Conservation (phyloP, 1,140 invertebrate species). For the Pararge aegeria region DNA sequence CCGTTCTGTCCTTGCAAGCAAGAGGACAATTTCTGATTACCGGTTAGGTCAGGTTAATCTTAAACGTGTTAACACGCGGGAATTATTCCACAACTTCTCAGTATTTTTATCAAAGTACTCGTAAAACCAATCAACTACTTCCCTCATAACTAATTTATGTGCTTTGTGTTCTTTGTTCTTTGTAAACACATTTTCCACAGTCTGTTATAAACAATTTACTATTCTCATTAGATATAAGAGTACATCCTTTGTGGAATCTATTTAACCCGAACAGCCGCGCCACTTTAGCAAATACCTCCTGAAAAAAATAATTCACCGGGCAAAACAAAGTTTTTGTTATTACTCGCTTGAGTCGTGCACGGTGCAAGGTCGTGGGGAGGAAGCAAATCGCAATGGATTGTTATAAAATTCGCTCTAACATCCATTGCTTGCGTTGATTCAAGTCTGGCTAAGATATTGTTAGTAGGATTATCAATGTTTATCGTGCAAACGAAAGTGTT, state of each 20-base stretch:
- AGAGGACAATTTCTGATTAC: too few species aligned
- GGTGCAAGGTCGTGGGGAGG: slow-evolving; percentile 29
- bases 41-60: too few species aligned
- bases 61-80: too few species aligned
- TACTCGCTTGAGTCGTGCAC: slow-evolving; percentile 30
- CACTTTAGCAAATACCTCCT: slow-evolving; percentile 28
- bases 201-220: slow-evolving; percentile 22
- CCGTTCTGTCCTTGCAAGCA: not conserved
- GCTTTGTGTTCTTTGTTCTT: slow-evolving; percentile 7
- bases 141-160: slow-evolving; percentile 1
- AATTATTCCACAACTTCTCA: too few species aligned
- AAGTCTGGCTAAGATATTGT: not conserved
- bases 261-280: slow-evolving; percentile 22
- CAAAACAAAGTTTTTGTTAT: slow-evolving; percentile 46
- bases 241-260: slow-evolving; percentile 21
- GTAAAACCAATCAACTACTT: too few species aligned
- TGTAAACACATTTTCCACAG: not conserved
- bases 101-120: too few species aligned
- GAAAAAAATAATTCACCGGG: slow-evolving; percentile 39
- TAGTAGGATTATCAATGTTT: slow-evolving; percentile 24
- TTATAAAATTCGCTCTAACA: slow-evolving; percentile 3
- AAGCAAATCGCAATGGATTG: slow-evolving; percentile 16
- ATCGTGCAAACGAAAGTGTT: slow-evolving; percentile 1
- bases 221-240: slow-evolving; percentile 28
- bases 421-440: slow-evolving; percentile 23